Evolutionary conservation across 2,797 vertebrate genomes (phyloP).

Genomic region (Enteromius fasciolatus): DNA sequence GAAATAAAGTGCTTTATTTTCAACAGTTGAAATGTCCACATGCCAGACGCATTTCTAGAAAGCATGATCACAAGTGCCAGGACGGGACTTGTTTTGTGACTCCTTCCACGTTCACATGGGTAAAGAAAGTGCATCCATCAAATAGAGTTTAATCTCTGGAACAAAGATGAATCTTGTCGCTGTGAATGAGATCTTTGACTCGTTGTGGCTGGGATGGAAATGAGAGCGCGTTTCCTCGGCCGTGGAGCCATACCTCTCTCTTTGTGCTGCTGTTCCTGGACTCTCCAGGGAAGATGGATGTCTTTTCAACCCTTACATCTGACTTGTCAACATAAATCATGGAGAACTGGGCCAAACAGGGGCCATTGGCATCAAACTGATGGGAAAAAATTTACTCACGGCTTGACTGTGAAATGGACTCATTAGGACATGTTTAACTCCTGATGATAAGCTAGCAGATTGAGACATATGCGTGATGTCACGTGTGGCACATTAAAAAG

Average conservation of each 20-base stretch:
- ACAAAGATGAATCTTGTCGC: conserved; percentile 68
- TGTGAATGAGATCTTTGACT: conserved; percentile 68
- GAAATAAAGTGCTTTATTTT: not conserved
- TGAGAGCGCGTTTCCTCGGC: conserved; percentile 49
- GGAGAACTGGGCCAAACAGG: conserved; percentile 61
- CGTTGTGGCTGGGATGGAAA: conserved; percentile 48
- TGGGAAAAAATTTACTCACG: conserved; percentile 59
- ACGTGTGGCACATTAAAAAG: not conserved
- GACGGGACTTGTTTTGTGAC: conserved; percentile 32
- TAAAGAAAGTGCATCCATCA: conserved; percentile 68
- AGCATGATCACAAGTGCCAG: not conserved
- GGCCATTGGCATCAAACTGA: conserved; percentile 57
- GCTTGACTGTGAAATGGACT: conserved; percentile 45
- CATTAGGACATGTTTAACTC: conserved; percentile 50
- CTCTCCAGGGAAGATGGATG: conserved; percentile 63
- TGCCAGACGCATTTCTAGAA: conserved; percentile 11
- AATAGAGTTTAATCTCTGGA: conserved; percentile 67
- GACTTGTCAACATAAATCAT: conserved; percentile 65
- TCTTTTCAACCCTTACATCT: conserved; percentile 61
- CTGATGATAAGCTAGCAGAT: conserved; percentile 39
- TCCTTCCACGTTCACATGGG: conserved; percentile 64
- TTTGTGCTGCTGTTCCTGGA: conserved; percentile 55
- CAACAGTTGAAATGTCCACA: conserved; percentile 5
- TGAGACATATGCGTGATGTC: conserved; percentile 30
- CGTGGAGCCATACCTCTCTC: conserved; percentile 57